Evolutionary conservation across 2,888 invertebrate species (phyloP), one percentile per base, ranked within the genome.

Genomic region (Rhagonycha lutea): DNA sequence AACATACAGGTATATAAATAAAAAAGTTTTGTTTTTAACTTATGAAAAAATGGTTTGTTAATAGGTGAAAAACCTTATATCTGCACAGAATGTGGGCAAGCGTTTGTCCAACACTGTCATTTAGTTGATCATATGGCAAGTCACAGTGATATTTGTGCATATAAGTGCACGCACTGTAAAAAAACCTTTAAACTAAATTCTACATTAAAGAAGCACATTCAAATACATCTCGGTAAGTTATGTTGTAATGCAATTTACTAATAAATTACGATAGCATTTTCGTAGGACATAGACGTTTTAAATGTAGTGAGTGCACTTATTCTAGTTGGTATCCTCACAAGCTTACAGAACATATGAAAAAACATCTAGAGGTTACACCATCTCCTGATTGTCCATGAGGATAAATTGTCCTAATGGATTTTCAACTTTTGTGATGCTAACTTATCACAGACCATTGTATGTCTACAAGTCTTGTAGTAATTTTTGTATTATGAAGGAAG

Each of bases 51-150:
- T 68, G 47, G 1, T 28, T 70, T 68, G 71, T 74, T 74, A 76
- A 24, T 74, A 86, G 87, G 86, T 61, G 86, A 86, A 78, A 87
- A 86, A 77, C 87, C 87, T 1, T 87, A 82, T 75, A 68, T 82
- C 0, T 87, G 87, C 70, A 79, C 82, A 0, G 80, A 82, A 70
- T 87, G 87, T 79, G 84, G 84, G 0, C 82, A 84, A 74, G 78
- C 82, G 4, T 87, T 87, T 76, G 82, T 82, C 32, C 87, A 87
- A 76, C 82, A 79, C 32, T 86, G 86, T 74, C 87, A 87, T 78
- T 76, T 87, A 28, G 82, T 83, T n/a, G 86, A 85, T 65, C 87
- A 87, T 73, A 75, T 75, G 8, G 84, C 83, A 79, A 85, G 81
- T 4, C 87, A 87, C 72, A 85, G 83, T 14, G 83, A 85, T 47